A percentile compares a stretch with the other conserved stretches of the same genome.
These are phyloP conservation scores for Drosophila hamatofila DNA, from an alignment of 2,888 invertebrate genomes.

Conservation along the genomic window DNA sequence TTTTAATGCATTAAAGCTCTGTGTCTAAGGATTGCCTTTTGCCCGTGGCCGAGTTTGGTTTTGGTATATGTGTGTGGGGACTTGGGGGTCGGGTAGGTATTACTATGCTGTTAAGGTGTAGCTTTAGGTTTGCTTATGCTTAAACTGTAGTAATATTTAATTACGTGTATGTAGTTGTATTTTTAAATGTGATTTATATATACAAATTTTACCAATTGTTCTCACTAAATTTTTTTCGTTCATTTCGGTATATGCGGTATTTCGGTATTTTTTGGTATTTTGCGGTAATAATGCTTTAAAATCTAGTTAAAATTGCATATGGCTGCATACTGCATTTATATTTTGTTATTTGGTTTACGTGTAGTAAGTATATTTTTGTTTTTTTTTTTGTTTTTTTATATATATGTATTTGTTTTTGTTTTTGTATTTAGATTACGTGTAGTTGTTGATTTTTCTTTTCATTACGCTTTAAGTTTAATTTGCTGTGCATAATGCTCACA, in stretches of 20 bases:
- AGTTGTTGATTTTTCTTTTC: slow-evolving; percentile 16
- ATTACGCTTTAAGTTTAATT: slow-evolving; percentile 42
- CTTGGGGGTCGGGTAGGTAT: slow-evolving; percentile 19
- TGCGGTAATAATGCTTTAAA: slow-evolving; percentile 80
- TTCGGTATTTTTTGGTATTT: slow-evolving; percentile 51
- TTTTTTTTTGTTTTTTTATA: slow-evolving; percentile 15
- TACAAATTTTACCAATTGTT: slow-evolving; percentile 73
- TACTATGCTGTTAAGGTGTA: slow-evolving; percentile 47
- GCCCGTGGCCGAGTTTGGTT: slow-evolving; percentile 37
- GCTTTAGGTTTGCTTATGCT: slow-evolving; percentile 68
- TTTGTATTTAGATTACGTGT: slow-evolving; percentile 42
- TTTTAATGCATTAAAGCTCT: slow-evolving; percentile 71
- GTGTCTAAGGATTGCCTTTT: slow-evolving; percentile 44
- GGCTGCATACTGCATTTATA: slow-evolving; percentile 75
- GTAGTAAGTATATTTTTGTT: slow-evolving; percentile 57
- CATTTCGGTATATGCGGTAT: slow-evolving; percentile 68
- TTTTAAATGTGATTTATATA: slow-evolving; percentile 67
- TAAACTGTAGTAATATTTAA: slow-evolving; percentile 79
- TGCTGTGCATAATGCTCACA: slow-evolving; percentile 41
- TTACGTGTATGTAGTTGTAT: slow-evolving; percentile 74
- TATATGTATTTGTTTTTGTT: slow-evolving; percentile 26
- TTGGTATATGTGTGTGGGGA: slow-evolving; percentile 17
- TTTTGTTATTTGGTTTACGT: slow-evolving; percentile 68
- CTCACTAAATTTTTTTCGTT: slow-evolving; percentile 38
- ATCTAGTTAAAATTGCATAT: slow-evolving; percentile 81